Base-by-base conservation (phyloP, 2,797 vertebrate species). In the Sebastes goodei region DNA sequence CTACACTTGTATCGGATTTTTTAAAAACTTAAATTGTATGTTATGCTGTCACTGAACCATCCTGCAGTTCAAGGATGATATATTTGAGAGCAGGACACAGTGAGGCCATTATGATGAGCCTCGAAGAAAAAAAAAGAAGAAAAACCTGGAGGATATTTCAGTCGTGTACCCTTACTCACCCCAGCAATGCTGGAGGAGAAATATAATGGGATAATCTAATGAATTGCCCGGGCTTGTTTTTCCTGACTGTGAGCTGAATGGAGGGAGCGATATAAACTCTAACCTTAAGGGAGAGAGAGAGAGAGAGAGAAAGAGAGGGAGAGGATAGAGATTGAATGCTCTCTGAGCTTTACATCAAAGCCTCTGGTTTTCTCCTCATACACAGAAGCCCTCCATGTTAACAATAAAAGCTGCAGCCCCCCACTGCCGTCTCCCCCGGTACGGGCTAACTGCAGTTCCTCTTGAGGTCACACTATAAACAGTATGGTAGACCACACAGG, bases 181-280 rank as follows among this genome's bases (percentile, higher is more conserved):
- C 81, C 70, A 74, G 81, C 86, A 55, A 80, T 73, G 80, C 87
- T 84, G 81, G 80, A 91, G 81, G 76, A 90, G 85, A 91, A 91
- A 92, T 85, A 94, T 92, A 95, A 95, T 93, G 89, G 91, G 90
- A 93, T 92, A 93, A 94, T 94, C 79, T 90, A 94, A 93, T 92
- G 91, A 95, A 94, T 89, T 91, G 85, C 80, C 29, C 14, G 0
- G 86, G 86, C 90, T 94, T 93, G 87, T 90, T 93, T 91, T 87
- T 89, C 82, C 77, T 85, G 83, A 84, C 86, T 89, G 89, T 79
- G 88, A 88, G 84, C 79, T 91, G 90, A 93, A 94, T 91, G 79
- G 85, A 87, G 73, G 82, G 79, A 89, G 85, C 42, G 55, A 93
- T 92, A 89, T 92, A 86, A 94, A 93, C 86, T 93, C 88, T 93